A percentile compares a stretch with the other conserved stretches of the same genome.
phyloP scores from a whole-genome alignment of 2,797 vertebrate species.

The Pterois miles region DNA sequence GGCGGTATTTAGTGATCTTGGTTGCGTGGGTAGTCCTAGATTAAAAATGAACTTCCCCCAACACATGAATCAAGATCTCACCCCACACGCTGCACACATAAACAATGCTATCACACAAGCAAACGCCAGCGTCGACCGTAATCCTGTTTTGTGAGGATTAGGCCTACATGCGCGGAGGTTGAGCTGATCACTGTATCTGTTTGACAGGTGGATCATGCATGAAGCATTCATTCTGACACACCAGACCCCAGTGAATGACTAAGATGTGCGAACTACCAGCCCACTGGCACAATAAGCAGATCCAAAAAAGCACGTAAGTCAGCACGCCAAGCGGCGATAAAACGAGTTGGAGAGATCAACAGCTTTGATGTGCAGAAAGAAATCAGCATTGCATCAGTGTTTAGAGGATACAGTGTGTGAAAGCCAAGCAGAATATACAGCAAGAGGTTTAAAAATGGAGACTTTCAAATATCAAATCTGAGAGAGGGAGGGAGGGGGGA shows the following conservation, averaged over 20 bases:
- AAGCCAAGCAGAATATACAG: not conserved
- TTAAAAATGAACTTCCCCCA: slow-evolving; percentile 48
- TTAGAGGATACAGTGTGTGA: not conserved
- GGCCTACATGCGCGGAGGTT: slow-evolving; percentile 48
- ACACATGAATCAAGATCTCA: slow-evolving; percentile 56
- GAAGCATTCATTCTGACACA: slow-evolving; percentile 66
- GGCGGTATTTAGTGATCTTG: not conserved
- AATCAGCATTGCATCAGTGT: slow-evolving; percentile 22
- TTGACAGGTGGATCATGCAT: slow-evolving; percentile 69
- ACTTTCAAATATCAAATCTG: not conserved
- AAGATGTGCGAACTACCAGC: slow-evolving; percentile 30
- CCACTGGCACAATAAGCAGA: slow-evolving; percentile 40
- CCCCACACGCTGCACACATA: slow-evolving; percentile 42
- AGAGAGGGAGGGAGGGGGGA: not conserved
- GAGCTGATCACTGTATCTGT: slow-evolving; percentile 64
- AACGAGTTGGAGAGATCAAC: slow-evolving; percentile 34
- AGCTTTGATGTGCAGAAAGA: slow-evolving; percentile 36
- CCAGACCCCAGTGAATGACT: slow-evolving; percentile 41
- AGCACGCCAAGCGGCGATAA: slow-evolving; percentile 20
- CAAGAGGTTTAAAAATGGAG: not conserved
- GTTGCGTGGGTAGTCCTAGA: slow-evolving; percentile 23
- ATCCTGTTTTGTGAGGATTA: slow-evolving; percentile 70
- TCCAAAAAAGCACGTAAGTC: slow-evolving; percentile 38
- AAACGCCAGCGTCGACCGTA: slow-evolving; percentile 45
- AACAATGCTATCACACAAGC: slow-evolving; percentile 61